phyloP scores from a whole-genome alignment of 2,888 invertebrate genomes.

The Spisula subtruncata region DNA sequence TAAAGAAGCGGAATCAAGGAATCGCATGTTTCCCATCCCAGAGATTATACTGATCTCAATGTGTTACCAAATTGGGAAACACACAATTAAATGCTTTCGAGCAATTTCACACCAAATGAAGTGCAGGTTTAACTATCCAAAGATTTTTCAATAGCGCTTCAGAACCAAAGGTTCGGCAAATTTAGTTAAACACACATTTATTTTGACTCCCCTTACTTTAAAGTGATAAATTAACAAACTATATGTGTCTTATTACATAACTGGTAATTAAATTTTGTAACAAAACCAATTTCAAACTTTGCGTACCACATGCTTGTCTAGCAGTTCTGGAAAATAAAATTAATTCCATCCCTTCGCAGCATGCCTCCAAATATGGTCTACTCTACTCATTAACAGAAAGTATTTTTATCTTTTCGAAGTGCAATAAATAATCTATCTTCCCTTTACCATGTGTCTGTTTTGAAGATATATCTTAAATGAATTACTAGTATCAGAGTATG shows the following conservation, averaged over 20 bases:
- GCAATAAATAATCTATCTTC: constrained; percentile 13
- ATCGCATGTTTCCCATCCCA: no score
- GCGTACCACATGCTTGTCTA: background rate
- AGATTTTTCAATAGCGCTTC: no score
- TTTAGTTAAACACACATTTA: background rate
- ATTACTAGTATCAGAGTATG: background rate
- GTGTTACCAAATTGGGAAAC: no score
- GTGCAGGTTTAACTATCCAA: no score
- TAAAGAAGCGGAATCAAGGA: no score
- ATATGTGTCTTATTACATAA: background rate
- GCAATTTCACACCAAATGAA: no score
- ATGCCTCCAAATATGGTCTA: background rate
- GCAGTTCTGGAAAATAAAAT: background rate
- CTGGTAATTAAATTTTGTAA: background rate
- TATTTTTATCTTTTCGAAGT: background rate
- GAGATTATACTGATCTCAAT: no score
- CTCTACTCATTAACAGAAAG: constrained; percentile 4
- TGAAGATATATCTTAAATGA: background rate
- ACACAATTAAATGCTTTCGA: no score
- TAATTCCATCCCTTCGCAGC: background rate
- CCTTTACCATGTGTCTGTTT: background rate
- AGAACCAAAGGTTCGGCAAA: background rate
- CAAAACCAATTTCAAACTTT: constrained; percentile 4
- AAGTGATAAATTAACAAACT: background rate
- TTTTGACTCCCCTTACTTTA: background rate